Conservation (phyloP, 1,140 invertebrate species). For the Anoplolepis gracilipes region DNA sequence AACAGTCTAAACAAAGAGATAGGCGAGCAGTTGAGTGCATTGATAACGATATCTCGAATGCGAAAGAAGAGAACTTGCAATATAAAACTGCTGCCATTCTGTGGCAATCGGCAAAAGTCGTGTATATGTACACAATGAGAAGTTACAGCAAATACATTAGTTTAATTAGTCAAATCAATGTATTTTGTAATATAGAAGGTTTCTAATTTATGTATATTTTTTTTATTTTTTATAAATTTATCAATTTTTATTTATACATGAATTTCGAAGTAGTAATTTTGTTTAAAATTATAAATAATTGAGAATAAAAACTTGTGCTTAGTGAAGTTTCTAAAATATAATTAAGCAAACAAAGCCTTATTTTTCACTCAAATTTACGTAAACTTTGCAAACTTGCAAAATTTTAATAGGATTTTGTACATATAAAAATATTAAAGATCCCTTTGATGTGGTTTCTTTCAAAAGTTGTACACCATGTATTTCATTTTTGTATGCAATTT, state of each 20-base stretch:
- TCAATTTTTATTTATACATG: neutral
- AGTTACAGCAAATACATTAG: conserved; percentile 13
- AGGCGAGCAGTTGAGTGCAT: conserved; percentile 21
- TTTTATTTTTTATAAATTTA: neutral
- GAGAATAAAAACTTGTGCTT: neutral
- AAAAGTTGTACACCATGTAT: too few species aligned
- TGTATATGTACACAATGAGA: neutral
- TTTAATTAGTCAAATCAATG: conserved; percentile 11
- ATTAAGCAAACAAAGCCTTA: neutral
- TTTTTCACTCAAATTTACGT: neutral
- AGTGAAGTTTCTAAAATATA: neutral
- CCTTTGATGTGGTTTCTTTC: too few species aligned
- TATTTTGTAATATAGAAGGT: neutral
- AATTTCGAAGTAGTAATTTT: neutral
- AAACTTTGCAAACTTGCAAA: conserved; percentile 4
- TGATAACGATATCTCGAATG: conserved; percentile 30
- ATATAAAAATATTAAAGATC: too few species aligned
- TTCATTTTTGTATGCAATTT: too few species aligned
- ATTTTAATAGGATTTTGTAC: neutral
- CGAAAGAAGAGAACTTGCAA: neutral
- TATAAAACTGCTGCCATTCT: conserved; percentile 12
- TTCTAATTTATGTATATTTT: neutral
- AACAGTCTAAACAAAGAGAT: conserved; percentile 44
- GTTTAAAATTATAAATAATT: neutral
- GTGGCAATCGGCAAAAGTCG: neutral